Evolutionary conservation across 2,797 vertebrate species (phyloP).

Genomic region (Pempheris klunzingeri): DNA sequence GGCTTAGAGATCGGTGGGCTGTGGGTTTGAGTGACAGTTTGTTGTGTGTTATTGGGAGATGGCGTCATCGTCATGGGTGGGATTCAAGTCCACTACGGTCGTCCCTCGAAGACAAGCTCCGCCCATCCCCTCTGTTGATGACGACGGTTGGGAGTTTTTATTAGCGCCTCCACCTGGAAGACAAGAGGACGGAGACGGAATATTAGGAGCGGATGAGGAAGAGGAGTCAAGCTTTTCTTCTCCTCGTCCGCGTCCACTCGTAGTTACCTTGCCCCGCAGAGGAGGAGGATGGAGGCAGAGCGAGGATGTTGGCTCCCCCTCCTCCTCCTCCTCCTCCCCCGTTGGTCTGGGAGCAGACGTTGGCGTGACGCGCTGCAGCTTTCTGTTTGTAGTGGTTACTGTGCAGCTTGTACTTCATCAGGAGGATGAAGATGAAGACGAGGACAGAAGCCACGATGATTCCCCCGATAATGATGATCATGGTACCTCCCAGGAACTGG

Average conservation of each 20-base stretch:
- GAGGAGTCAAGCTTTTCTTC: accelerated
- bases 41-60: constrained; percentile 86
- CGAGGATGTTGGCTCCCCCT: constrained; percentile 58
- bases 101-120: constrained; percentile 83
- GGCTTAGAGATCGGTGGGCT: constrained; percentile 45
- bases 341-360: constrained; percentile 92
- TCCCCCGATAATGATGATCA: constrained; percentile 94
- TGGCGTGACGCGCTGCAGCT: constrained; percentile 76
- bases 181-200: constrained; percentile 5
- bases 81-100: constrained; percentile 86
- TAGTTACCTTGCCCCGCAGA: constrained; percentile 66
- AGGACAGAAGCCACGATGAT: constrained; percentile 94
- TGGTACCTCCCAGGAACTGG: constrained; percentile 91
- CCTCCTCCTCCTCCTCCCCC: constrained; percentile 87
- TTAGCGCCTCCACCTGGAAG: constrained; percentile 57
- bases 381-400: constrained; percentile 89
- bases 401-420: constrained; percentile 94
- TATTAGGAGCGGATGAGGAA: accelerated
- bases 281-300: constrained; percentile 76
- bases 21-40: constrained; percentile 51
- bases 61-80: constrained; percentile 81
- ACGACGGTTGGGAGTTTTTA: constrained; percentile 67
- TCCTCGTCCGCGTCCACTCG: not conserved
- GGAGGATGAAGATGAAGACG: constrained; percentile 94
- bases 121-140: constrained; percentile 68